Evolutionary conservation across 2,888 invertebrate genomes (phyloP).

Genomic region (Drosophila engyochracea): DNA sequence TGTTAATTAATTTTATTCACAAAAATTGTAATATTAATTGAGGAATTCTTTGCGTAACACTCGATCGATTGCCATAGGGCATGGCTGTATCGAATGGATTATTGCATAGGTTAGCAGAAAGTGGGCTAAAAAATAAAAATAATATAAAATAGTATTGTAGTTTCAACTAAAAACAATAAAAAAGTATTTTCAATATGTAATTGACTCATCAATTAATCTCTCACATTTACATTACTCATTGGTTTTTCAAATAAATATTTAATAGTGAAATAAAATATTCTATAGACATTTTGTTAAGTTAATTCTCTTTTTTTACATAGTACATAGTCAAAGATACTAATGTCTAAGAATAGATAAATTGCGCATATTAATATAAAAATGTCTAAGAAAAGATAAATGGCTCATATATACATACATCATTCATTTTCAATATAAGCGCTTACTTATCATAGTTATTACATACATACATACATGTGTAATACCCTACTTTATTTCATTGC

Average conservation of each 20-base stretch:
- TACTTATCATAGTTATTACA: too few species aligned
- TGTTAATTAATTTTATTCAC: slow-evolving; percentile 68
- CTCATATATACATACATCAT: neutral
- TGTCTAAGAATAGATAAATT: neutral
- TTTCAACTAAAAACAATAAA: neutral
- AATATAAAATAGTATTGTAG: neutral
- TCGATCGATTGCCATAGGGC: slow-evolving; percentile 15
- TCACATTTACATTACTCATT: neutral
- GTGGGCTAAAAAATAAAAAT: neutral
- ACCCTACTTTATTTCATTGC: slow-evolving; percentile 5
- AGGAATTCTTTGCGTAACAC: slow-evolving; percentile 21
- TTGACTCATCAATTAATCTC: neutral
- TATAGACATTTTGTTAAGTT: neutral
- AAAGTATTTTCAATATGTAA: neutral
- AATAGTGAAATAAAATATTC: neutral
- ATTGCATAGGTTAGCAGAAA: neutral
- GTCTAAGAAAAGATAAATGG: neutral
- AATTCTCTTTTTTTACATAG: neutral
- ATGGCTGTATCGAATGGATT: neutral
- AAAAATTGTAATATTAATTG: slow-evolving; percentile 11
- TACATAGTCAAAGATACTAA: neutral
- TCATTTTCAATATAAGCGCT: neutral
- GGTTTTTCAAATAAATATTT: neutral
- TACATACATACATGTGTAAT: slow-evolving; percentile 2
- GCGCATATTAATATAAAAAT: neutral